These are phyloP conservation scores for Globia sparganii DNA, from an alignment of 2,888 invertebrate genomes.

Conservation along the genomic window DNA sequence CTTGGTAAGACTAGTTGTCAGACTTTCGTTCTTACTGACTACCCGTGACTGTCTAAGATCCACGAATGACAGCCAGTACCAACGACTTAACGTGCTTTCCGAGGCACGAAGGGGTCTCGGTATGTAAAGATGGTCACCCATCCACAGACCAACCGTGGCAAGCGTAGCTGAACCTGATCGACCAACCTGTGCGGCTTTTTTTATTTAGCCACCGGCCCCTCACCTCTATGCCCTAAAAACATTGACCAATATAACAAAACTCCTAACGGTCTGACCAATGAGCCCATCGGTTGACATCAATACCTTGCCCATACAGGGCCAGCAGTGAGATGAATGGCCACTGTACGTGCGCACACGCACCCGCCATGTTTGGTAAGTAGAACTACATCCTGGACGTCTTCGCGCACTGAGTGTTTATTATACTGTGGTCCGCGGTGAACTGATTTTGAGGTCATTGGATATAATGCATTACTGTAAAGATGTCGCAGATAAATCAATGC, in stretches of 20 bases:
- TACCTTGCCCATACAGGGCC: slow-evolving; percentile 54
- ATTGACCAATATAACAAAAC: neutral
- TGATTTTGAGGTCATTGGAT: slow-evolving; percentile 37
- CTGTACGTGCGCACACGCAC: slow-evolving; percentile 28
- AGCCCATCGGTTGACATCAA: slow-evolving; percentile 53
- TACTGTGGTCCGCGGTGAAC: slow-evolving; percentile 1
- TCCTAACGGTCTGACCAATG: slow-evolving; percentile 47
- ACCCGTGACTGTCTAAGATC: no score
- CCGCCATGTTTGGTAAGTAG: slow-evolving; percentile 50
- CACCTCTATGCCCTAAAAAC: neutral
- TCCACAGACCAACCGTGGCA: no score
- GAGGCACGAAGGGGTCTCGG: no score
- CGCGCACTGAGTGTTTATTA: slow-evolving; percentile 12
- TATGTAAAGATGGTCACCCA: no score
- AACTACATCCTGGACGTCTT: slow-evolving; percentile 46
- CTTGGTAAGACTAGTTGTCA: no score
- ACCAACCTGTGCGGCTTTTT: no score
- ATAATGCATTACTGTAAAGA: neutral
- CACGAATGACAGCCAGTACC: no score
- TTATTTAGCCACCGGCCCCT: no score
- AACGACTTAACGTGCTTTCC: no score
- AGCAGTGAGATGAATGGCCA: slow-evolving; percentile 46
- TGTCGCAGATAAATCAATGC: neutral
- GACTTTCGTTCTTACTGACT: no score
- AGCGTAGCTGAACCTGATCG: no score